A percentile compares a stretch with the other conserved stretches of the same genome.
These are phyloP conservation scores for Chymomyza procnemis DNA, from an alignment of 2,888 invertebrate genomes.

Conservation along the genomic window DNA sequence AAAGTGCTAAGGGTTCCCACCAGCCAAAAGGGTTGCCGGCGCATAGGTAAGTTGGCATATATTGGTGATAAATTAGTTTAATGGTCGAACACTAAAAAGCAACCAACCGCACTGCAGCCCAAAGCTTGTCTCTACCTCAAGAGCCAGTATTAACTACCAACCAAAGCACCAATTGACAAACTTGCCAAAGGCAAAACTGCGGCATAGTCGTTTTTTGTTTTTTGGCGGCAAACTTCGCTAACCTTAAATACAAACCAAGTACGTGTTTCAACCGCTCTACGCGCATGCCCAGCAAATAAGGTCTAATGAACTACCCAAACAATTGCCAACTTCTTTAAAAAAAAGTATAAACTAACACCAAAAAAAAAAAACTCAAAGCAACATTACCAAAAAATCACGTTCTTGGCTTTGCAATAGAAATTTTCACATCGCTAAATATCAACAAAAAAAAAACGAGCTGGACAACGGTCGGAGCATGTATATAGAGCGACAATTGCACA, in stretches of 20 bases:
- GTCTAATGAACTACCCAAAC: slow-evolving; percentile 65
- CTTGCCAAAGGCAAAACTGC: slow-evolving; percentile 12
- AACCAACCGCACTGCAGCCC: slow-evolving; percentile 54
- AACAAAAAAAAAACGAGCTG: slow-evolving; percentile 18
- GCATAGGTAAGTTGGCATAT: slow-evolving; percentile 52
- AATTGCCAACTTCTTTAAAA: slow-evolving; percentile 42
- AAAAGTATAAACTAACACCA: slow-evolving; percentile 34
- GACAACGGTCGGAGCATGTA: slow-evolving; percentile 23
- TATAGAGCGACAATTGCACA: slow-evolving; percentile 20
- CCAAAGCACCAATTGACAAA: background rate
- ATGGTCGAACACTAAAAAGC: slow-evolving; percentile 48
- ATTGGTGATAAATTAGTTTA: slow-evolving; percentile 74
- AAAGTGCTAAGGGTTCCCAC: slow-evolving; percentile 49
- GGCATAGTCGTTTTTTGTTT: slow-evolving; percentile 3
- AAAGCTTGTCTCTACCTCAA: slow-evolving; percentile 49
- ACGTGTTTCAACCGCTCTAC: background rate
- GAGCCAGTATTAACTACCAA: background rate
- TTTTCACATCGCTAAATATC: slow-evolving; percentile 63
- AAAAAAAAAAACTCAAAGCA: slow-evolving; percentile 21
- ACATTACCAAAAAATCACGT: slow-evolving; percentile 55
- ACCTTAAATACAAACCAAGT: slow-evolving; percentile 30
- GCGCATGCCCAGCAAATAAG: slow-evolving; percentile 2
- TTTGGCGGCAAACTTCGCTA: slow-evolving; percentile 60
- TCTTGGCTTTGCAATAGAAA: slow-evolving; percentile 25
- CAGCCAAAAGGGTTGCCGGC: slow-evolving; percentile 9